Evolutionary conservation across 2,888 invertebrate genomes (phyloP), one percentile per base, ranked within the genome.

Genomic region (Ephialtes manifestator): DNA sequence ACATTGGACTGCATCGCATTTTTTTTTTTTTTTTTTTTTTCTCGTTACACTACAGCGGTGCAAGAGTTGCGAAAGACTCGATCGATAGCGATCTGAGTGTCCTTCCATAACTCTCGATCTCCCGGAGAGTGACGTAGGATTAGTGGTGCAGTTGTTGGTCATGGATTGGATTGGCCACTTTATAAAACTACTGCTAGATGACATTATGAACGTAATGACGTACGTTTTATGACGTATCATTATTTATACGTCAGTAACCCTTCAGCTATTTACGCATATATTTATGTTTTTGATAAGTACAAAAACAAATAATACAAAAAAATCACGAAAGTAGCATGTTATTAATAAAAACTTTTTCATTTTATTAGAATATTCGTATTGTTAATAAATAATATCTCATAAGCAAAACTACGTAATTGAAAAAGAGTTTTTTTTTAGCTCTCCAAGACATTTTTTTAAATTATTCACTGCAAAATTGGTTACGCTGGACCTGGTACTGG

Each of bases 61-160:
- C 60, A 28, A 60, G 74, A 60, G 31, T 74, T 74, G 48, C 74
- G 74, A 74, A 46, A 74, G 58, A 60, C 15, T 46, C 18, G 74
- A 4, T 74, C 60, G 60, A 60, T 74, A 24, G 63, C 63, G 58
- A 74, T 60, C 46, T 11, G 28, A 46, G 60, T 74, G 46, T 74
- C 60, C 74, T 60, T 60, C 48, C 60, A 60, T 58, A 74, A 74
- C 31, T 60, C 48, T 70, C 70, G 31, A 46, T 43, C 46, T 74
- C 39, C 63, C 63, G 58, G 18, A n/a, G 31, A 60, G 28, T 35
- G 55, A 55, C 11, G 55, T 24, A 10, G 24, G 55, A 24, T 11
- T 55, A 20, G 24, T 4, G 55, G 58, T 58, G 1, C 58, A 28
- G 13, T 58, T 5, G 58, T 58, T 58, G 58, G 28, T 28, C 58